Conservation (phyloP, 2,797 vertebrate species). For the Oophaga sylvatica region DNA sequence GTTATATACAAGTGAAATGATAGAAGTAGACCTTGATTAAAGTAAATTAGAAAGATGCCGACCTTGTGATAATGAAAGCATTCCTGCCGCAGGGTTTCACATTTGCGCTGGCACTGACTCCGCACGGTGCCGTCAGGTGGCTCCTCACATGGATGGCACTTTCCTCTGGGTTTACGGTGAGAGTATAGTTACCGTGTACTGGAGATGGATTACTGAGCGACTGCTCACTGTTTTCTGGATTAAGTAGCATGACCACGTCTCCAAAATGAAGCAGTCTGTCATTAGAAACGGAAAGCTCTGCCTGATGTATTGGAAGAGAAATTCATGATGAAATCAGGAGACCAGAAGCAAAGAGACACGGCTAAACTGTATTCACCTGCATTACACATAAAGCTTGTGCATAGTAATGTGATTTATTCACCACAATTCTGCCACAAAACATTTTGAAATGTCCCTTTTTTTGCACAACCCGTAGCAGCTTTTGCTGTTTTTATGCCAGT, state of each 20-base stretch:
- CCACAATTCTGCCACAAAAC: too few species aligned
- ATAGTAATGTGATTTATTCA: too few species aligned
- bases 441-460: too few species aligned
- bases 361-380: background rate
- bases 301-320: conserved; percentile 69
- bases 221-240: conserved; percentile 65
- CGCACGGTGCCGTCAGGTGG: conserved; percentile 72
- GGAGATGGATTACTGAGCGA: background rate
- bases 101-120: conserved; percentile 72
- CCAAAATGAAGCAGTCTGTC: conserved; percentile 86
- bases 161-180: conserved; percentile 80
- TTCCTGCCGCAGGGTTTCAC: conserved; percentile 76
- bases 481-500: too few species aligned
- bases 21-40: too few species aligned
- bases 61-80: conserved; percentile 86
- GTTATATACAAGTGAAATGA: too few species aligned
- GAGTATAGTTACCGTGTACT: conserved; percentile 57
- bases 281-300: conserved; percentile 73
- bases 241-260: conserved; percentile 84
- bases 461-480: too few species aligned
- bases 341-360: background rate
- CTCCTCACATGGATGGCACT: conserved; percentile 57
- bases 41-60: background rate
- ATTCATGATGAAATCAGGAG: background rate
- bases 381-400: too few species aligned